Conservation (phyloP, 2,113 vertebrate genomes). For the Pseudopipra pipra region DNA sequence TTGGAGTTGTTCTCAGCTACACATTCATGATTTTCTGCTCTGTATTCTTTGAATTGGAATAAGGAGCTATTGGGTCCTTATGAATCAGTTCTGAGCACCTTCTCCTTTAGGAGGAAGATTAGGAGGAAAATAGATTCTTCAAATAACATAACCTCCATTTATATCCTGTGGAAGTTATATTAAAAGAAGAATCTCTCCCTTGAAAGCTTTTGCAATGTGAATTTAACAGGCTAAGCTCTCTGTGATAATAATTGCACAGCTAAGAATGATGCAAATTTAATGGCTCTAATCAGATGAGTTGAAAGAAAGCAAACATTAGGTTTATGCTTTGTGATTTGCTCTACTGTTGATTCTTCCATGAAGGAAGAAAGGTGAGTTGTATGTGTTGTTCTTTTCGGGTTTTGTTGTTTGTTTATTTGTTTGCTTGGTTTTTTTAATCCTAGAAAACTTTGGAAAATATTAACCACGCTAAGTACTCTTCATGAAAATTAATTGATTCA, state of each 20-base stretch:
- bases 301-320: slow-evolving; percentile 51
- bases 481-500: neutral
- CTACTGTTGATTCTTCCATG: neutral
- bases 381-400: neutral
- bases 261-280: slow-evolving; percentile 60
- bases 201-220: neutral
- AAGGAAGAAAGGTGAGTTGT: neutral
- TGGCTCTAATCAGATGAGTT: slow-evolving; percentile 55
- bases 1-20: neutral
- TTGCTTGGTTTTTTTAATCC: neutral
- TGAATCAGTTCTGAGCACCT: neutral
- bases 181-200: slow-evolving; percentile 13
- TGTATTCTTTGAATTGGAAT: neutral
- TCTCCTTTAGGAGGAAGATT: neutral
- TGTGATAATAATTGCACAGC: slow-evolving; percentile 11
- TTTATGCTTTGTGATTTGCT: slow-evolving; percentile 45
- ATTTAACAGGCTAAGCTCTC: slow-evolving; percentile 38
- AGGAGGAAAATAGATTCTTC: neutral
- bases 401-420: neutral
- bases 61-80: neutral
- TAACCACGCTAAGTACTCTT: neutral
- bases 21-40: neutral
- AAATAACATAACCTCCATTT: neutral
- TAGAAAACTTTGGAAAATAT: neutral
- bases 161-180: neutral